Base-by-base conservation (phyloP, 2,797 vertebrate species). In the Fringilla coelebs region DNA sequence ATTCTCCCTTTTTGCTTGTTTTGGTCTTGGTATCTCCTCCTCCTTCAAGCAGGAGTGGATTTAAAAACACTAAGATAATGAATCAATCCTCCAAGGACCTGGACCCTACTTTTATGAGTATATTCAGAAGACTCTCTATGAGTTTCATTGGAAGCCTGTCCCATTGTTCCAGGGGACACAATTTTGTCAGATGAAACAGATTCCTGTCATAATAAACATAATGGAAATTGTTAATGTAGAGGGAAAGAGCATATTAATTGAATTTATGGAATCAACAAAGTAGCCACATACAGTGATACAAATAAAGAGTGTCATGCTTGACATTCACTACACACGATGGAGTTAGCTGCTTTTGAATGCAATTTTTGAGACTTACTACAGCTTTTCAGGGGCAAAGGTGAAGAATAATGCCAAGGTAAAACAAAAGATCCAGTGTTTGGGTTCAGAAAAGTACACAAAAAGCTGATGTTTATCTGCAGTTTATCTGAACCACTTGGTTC, bases 351-450 rank as follows among this genome's bases (percentile, higher is more conserved):
- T 91, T 90, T 51, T 70, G 49, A 90, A 54, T 81, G 76, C 29
- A 58, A 15, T 81, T 90, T 91, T 83, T 81, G 66, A 94, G 61
- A 61, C 32, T 92, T 79, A 19, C 48, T 62, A 5, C 41, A 70
- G 57, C 24, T 88, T 80, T 91, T 62, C 68, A 81, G 66, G 66
- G 55, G 34, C 49, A 88, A 82, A 91, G 43, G 41, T 80, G 61
- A 94, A 85, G 65, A 71, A 85, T 84, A 94, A 92, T 89, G 75
- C 57, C 61, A 74, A 85, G 15, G 21, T 80, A 38, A 88, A 93
- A 93, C 45, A 92, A 94, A 93, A 91, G 63, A 57, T 58, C 22
- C 46, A 68, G 48, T 92, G 79, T 93, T 31, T 54, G 34, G 32
- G 19, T 67, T 93, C 85, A 93, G 85, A 89, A 85, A 88, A 77